Percentiles rank a stretch among this genome's conserved stretches.
Evolutionary conservation across 37 sponge, comb jelly and placozoan species (phyloP).

Genomic region (Oopsacas minuta): DNA sequence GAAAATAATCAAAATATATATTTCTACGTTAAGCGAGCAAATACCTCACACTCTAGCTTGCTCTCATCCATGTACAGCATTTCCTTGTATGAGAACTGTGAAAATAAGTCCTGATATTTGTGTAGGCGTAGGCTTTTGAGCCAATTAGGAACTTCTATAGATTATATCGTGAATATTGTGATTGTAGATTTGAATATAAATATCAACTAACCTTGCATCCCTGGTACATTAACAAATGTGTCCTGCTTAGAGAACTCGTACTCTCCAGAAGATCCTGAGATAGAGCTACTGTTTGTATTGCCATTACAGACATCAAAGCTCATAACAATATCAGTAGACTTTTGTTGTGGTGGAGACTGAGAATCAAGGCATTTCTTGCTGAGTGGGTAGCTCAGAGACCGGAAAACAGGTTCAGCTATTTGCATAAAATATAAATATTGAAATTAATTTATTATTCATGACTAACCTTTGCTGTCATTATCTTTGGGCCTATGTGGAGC

Average conservation of each 20-base stretch:
- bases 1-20: neutral
- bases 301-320: neutral
- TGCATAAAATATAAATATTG: no score
- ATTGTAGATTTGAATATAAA: neutral
- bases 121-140: conserved; percentile 73
- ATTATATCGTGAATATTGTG: no score
- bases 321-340: neutral
- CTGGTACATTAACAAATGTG: conserved; percentile 11
- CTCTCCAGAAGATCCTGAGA: neutral
- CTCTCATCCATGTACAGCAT: conserved; percentile 53
- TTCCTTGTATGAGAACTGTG: conserved; percentile 51
- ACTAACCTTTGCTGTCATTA: neutral
- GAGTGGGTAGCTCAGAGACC: neutral
- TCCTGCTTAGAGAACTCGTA: neutral
- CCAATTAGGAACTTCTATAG: conserved; percentile 70
- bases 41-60: conserved; percentile 45
- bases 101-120: conserved; percentile 79
- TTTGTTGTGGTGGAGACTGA: neutral
- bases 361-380: neutral
- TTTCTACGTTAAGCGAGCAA: neutral
- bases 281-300: conserved; percentile 4
- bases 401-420: neutral
- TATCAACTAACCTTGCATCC: conserved; percentile 47
- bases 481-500: neutral
- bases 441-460: neutral